phyloP scores from a whole-genome alignment of 2,797 vertebrate genomes.

The Monodelphis domestica region DNA sequence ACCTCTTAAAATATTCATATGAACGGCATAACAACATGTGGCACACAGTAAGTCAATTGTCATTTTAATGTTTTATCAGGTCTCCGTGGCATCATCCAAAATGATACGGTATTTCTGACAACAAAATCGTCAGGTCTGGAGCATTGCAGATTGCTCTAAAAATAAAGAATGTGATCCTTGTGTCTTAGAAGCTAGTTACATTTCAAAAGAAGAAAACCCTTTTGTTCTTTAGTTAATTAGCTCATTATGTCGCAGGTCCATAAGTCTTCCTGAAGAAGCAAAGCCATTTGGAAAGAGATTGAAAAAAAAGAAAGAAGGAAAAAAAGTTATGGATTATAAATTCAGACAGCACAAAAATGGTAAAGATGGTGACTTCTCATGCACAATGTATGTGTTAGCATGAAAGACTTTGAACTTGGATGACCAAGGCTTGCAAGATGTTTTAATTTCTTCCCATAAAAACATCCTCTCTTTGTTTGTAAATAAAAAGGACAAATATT shows the following conservation, averaged over 20 bases:
- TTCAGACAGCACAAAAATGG: slow-evolving; percentile 76
- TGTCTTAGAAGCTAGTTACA: slow-evolving; percentile 77
- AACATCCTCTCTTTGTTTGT: slow-evolving; percentile 84
- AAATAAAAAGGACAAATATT: slow-evolving; percentile 85
- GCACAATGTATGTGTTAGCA: slow-evolving; percentile 77
- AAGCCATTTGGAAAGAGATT: slow-evolving; percentile 79
- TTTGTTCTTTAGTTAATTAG: slow-evolving; percentile 87
- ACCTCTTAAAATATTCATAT: slow-evolving; percentile 80
- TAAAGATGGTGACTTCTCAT: slow-evolving; percentile 79
- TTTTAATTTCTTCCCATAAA: slow-evolving; percentile 80
- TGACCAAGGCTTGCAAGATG: slow-evolving; percentile 72
- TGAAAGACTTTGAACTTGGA: slow-evolving; percentile 79
- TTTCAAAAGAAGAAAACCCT: slow-evolving; percentile 81
- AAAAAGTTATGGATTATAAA: slow-evolving; percentile 82
- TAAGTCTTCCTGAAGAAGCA: slow-evolving; percentile 84
- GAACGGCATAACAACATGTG: slow-evolving; percentile 45
- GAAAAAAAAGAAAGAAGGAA: slow-evolving; percentile 64
- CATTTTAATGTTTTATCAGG: slow-evolving; percentile 76
- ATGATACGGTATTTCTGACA: slow-evolving; percentile 73
- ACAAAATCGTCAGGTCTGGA: slow-evolving; percentile 74
- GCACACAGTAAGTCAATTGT: slow-evolving; percentile 72
- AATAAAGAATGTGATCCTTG: slow-evolving; percentile 75
- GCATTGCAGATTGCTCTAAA: slow-evolving; percentile 74
- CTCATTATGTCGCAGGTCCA: slow-evolving; percentile 82
- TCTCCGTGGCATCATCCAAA: slow-evolving; percentile 76